phyloP scores from a whole-genome alignment of 2,113 vertebrate genomes.

The Lophius piscatorius region DNA sequence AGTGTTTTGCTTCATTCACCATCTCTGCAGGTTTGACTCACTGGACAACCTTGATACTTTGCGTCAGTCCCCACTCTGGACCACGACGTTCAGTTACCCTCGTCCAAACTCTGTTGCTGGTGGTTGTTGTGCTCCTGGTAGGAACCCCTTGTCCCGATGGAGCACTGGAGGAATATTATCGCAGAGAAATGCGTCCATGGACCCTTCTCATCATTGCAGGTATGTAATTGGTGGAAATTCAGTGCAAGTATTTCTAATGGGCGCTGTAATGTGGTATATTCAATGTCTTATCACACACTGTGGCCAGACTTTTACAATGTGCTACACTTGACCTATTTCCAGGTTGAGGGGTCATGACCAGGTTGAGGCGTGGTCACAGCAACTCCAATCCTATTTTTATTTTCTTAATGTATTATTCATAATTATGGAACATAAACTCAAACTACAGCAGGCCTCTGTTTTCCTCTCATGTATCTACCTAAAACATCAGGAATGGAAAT shows the following conservation, averaged over 20 bases:
- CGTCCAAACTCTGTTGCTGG: constrained; percentile 71
- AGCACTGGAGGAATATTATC: constrained; percentile 42
- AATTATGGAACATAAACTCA: neutral
- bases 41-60: constrained; percentile 87
- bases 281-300: neutral
- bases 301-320: constrained; percentile 48
- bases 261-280: neutral
- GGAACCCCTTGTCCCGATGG: constrained; percentile 55
- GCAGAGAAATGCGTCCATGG: constrained; percentile 17
- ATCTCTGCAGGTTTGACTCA: constrained; percentile 88
- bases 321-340: constrained; percentile 93
- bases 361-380: constrained; percentile 34
- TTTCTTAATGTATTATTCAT: no score
- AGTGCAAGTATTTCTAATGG: neutral
- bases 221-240: constrained; percentile 38
- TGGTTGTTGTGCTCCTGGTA: constrained; percentile 74
- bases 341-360: constrained; percentile 85
- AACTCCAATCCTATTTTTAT: no score
- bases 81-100: constrained; percentile 55
- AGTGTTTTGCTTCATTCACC: neutral
- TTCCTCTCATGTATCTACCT: no score
- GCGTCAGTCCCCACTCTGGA: constrained; percentile 50
- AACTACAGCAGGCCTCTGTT: no score
- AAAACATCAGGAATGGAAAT: no score
- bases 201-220: constrained; percentile 76